Evolutionary conservation across 2,113 vertebrate genomes (phyloP).

Genomic region (Excalfactoria chinensis): DNA sequence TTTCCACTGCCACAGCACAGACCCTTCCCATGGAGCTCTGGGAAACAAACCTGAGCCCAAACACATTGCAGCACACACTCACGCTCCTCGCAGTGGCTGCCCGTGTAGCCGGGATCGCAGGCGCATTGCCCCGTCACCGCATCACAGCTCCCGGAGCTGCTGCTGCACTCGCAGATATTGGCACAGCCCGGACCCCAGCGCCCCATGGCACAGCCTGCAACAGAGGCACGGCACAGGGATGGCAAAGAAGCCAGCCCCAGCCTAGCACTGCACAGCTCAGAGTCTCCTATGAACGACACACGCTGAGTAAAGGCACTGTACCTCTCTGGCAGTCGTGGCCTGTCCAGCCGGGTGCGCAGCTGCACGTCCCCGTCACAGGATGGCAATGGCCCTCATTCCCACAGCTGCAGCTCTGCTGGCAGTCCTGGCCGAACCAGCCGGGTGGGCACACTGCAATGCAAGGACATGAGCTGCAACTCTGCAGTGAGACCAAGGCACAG

Average conservation of each 20-base stretch:
- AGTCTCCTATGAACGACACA: fast-evolving
- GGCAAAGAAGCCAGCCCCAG: fast-evolving
- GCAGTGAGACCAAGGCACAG: neutral
- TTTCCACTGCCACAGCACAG: fast-evolving
- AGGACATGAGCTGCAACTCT: neutral
- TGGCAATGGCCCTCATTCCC: slow-evolving; percentile 88
- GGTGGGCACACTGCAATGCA: slow-evolving; percentile 80
- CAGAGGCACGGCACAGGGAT: fast-evolving
- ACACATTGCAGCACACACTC: slow-evolving; percentile 43
- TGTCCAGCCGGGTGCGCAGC: slow-evolving; percentile 87
- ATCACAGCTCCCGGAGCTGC: slow-evolving; percentile 83
- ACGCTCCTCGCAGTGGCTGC: slow-evolving; percentile 84
- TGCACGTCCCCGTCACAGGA: slow-evolving; percentile 82
- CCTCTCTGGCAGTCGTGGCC: slow-evolving; percentile 89
- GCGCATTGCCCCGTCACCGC: slow-evolving; percentile 82
- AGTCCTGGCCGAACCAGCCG: slow-evolving; percentile 85
- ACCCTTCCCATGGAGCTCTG: neutral
- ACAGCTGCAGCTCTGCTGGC: slow-evolving; percentile 87
- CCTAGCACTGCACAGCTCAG: fast-evolving
- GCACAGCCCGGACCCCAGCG: slow-evolving; percentile 87
- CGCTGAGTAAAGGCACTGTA: neutral
- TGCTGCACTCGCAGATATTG: slow-evolving; percentile 84
- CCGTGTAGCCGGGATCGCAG: slow-evolving; percentile 87
- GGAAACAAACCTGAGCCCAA: fast-evolving
- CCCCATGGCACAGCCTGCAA: slow-evolving; percentile 85